A percentile compares a stretch with the other conserved stretches of the same genome.
These are phyloP conservation scores for Anaspis maculata DNA, from an alignment of 2,888 invertebrate genomes.

Conservation along the genomic window DNA sequence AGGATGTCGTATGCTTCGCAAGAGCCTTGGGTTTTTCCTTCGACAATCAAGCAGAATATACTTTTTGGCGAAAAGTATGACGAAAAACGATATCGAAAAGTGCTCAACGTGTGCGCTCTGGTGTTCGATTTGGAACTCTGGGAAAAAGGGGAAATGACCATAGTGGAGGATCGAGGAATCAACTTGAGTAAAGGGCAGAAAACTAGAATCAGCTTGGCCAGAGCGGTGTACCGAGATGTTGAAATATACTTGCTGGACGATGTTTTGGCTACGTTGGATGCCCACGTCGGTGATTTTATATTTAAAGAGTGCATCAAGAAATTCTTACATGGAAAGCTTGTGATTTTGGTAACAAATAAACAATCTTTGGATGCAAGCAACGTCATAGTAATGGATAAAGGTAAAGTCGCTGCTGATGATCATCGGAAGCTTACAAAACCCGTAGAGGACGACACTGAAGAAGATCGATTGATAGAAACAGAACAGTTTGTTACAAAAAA, in stretches of 20 bases:
- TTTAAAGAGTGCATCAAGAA: constrained; percentile 61
- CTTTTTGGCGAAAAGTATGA: constrained; percentile 57
- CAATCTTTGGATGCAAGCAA: constrained; percentile 39
- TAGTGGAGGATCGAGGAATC: constrained; percentile 69
- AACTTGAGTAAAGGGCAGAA: constrained; percentile 73
- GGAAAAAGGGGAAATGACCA: constrained; percentile 60
- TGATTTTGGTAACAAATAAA: constrained; percentile 42
- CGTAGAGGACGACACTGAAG: constrained; percentile 1
- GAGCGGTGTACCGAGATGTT: constrained; percentile 62
- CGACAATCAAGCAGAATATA: constrained; percentile 62
- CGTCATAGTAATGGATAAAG: constrained; percentile 41
- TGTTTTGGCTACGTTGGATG: constrained; percentile 70
- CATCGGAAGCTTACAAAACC: constrained; percentile 29
- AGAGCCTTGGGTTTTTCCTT: constrained; percentile 49
- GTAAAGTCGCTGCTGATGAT: constrained; percentile 37
- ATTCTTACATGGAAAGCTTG: constrained; percentile 46
- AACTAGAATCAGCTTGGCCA: constrained; percentile 65
- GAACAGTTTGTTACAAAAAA: constrained; percentile 9
- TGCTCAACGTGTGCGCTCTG: constrained; percentile 54
- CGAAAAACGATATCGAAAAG: constrained; percentile 46
- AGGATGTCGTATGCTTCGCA: constrained; percentile 46
- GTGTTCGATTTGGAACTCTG: constrained; percentile 59
- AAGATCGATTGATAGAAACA: constrained; percentile 4
- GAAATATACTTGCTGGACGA: constrained; percentile 70
- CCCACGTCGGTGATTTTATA: constrained; percentile 57